Base-by-base conservation (phyloP, 1,140 invertebrate species). In the Zaprionus vittiger region DNA sequence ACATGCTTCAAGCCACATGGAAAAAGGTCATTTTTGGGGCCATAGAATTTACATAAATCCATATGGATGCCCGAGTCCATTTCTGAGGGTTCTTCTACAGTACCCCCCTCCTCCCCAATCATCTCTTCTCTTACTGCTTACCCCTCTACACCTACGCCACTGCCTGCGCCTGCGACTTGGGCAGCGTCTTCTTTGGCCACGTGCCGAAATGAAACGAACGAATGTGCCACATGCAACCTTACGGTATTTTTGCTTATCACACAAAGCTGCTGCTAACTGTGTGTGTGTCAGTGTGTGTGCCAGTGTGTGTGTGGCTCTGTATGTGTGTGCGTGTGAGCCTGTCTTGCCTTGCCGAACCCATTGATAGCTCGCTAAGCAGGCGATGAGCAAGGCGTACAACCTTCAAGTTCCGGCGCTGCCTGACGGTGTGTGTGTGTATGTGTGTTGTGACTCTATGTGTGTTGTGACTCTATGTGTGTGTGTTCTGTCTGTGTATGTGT, bases 31-130 rank as follows among this genome's bases (percentile, higher is more conserved):
- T 91, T 90, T 90, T 84, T 85, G 82, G 85, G 86, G 71, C 86
- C 86, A 90, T 90, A 82, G 86, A 90, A 91, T 91, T 91, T 91
- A 91, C 90, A 91, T 91, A 91, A 91, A 91, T 91, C 90, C 90
- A 91, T 91, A 91, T 91, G 90, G 80, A 91, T 91, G 87, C 72
- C 66, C 66, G 60, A 61, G 70, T 73, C 74, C 74, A 73, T 62
- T 57, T 73, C 62, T 57, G 41, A 56, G 74, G 66, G 65, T 41
- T n/a, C 22, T 24, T 55, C 52, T 47, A 47, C 41, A 47, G 31
- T 9, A 0, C 7, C n/a, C 15, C 38, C 15, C 38, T 1, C 37
- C 12, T 15, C 38, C 1, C 14, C 0, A 14, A 5, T 1, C 15
- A 6, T n/a, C 41, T 15, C n/a, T 9, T 1, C 2, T 24, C 22